Conservation (phyloP, 2,888 invertebrate genomes). For the Athetis lepigone region DNA sequence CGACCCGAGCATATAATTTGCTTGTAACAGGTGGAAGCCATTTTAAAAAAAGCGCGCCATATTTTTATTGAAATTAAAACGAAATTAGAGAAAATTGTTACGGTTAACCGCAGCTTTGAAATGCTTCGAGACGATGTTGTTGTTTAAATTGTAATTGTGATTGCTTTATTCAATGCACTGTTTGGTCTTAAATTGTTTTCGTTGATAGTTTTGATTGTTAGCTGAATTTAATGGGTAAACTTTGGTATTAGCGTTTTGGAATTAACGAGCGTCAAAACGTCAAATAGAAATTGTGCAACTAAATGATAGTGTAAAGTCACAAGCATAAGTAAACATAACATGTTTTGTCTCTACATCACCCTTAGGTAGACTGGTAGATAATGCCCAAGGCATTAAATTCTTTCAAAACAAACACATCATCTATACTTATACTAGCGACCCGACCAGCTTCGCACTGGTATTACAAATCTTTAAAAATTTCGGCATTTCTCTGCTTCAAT, state of each 20-base stretch:
- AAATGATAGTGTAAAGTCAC: constrained; percentile 7
- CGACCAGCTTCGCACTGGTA: no score
- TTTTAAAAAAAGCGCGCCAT: constrained; percentile 64
- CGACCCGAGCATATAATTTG: constrained; percentile 70
- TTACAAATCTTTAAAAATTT: no score
- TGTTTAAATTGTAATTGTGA: constrained; percentile 53
- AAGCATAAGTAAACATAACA: no score
- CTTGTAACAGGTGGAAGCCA: constrained; percentile 77
- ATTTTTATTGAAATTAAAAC: constrained; percentile 83
- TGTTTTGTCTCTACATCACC: no score
- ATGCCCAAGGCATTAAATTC: no score
- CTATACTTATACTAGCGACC: no score
- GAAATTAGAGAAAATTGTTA: constrained; percentile 81
- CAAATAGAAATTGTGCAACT: constrained; percentile 9
- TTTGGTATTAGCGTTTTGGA: constrained; percentile 31
- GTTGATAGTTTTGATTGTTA: constrained; percentile 51
- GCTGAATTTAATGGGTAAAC: constrained; percentile 46
- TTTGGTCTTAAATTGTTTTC: constrained; percentile 35
- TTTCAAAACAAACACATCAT: no score
- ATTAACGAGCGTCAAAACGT: constrained; percentile 15
- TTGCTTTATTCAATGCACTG: constrained; percentile 58
- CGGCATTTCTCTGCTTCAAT: no score
- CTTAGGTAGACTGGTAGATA: no score
- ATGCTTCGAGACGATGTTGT: constrained; percentile 65
- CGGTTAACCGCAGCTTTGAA: constrained; percentile 83